Evolutionary conservation across 2,797 vertebrate genomes (phyloP).

Genomic region (Cyprinella venusta): DNA sequence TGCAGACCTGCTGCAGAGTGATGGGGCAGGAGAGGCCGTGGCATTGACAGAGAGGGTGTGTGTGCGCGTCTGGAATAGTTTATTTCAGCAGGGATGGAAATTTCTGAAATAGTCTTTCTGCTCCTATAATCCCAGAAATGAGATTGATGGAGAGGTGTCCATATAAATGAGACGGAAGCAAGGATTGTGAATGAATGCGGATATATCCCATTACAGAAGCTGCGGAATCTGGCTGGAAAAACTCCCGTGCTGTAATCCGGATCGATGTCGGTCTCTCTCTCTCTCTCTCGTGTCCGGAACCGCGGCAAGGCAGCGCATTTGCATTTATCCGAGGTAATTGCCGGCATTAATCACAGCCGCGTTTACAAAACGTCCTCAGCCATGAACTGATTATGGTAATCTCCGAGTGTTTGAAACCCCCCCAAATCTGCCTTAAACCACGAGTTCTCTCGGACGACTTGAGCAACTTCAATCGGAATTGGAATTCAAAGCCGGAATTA

Average conservation of each 20-base stretch:
- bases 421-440: slow-evolving; percentile 69
- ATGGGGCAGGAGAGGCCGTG: slow-evolving; percentile 65
- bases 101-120: slow-evolving; percentile 32
- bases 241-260: slow-evolving; percentile 21
- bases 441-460: slow-evolving; percentile 62
- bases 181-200: slow-evolving; percentile 10
- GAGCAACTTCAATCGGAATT: slow-evolving; percentile 64
- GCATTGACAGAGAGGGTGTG: slow-evolving; percentile 45
- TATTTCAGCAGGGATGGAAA: neutral
- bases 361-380: slow-evolving; percentile 74
- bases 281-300: slow-evolving; percentile 12
- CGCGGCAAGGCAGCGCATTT: slow-evolving; percentile 62
- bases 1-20: slow-evolving; percentile 65
- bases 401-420: slow-evolving; percentile 52
- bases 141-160: slow-evolving; percentile 39
- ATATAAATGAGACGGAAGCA: slow-evolving; percentile 1
- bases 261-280: slow-evolving; percentile 47
- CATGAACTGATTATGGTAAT: slow-evolving; percentile 79
- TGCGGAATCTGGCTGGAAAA: slow-evolving; percentile 28
- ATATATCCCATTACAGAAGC: slow-evolving; percentile 39
- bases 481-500: slow-evolving; percentile 66
- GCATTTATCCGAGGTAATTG: slow-evolving; percentile 74
- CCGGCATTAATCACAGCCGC: slow-evolving; percentile 71
- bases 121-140: slow-evolving; percentile 14
- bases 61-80: slow-evolving; percentile 47